Percentiles rank a stretch among this genome's conserved stretches.
phyloP scores from a whole-genome alignment of 2,797 vertebrate genomes.

The Crocodylus rhombifer region DNA sequence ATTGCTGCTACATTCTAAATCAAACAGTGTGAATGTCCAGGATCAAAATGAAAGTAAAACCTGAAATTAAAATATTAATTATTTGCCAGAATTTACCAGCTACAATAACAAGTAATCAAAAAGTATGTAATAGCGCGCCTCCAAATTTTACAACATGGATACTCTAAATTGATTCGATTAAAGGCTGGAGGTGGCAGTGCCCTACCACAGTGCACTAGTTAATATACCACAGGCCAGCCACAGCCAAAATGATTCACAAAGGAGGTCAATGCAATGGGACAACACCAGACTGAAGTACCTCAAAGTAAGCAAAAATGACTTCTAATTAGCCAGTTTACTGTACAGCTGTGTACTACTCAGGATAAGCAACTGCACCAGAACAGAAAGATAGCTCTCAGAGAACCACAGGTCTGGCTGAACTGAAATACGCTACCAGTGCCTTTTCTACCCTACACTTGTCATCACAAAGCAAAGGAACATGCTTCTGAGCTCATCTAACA shows the following conservation, averaged over 20 bases:
- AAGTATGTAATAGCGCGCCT: not conserved
- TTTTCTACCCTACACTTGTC: not conserved
- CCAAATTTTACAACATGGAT: not conserved
- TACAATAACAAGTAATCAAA: not conserved
- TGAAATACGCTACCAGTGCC: not conserved
- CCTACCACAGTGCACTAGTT: not conserved
- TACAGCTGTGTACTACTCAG: not conserved
- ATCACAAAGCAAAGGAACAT: fast-evolving
- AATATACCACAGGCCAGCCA: not conserved
- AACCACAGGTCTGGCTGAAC: fast-evolving
- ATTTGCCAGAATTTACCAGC: conserved; percentile 11
- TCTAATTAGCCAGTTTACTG: no score
- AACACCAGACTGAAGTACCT: not conserved
- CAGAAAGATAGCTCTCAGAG: not conserved
- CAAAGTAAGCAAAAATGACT: no score
- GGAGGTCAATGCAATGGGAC: not conserved
- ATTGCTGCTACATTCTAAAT: conserved; percentile 13
- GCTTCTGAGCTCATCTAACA: fast-evolving
- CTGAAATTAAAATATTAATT: conserved; percentile 2
- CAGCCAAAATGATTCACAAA: not conserved
- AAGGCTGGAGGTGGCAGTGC: not conserved
- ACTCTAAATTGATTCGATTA: not conserved
- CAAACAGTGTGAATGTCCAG: not conserved
- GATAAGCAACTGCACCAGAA: not conserved
- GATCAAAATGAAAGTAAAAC: not conserved